Conservation (phyloP, 2,113 vertebrate species). For the Megaleporinus macrocephalus region DNA sequence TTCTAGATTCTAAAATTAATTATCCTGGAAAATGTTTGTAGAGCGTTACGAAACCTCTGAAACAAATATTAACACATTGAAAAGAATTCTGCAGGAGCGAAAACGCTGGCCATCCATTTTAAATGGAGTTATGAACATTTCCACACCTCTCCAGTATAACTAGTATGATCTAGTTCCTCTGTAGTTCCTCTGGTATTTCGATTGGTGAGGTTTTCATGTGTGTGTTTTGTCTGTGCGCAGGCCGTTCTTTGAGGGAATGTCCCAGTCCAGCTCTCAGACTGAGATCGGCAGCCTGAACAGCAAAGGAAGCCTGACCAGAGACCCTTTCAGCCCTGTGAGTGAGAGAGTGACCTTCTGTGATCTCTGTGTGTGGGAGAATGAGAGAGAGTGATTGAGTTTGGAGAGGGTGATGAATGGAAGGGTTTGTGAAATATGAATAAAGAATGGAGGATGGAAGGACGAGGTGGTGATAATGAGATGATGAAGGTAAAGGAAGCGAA, state of each 20-base stretch:
- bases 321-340: slow-evolving; percentile 86
- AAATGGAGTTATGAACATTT: no score
- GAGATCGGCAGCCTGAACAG: slow-evolving; percentile 93
- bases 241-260: slow-evolving; percentile 94
- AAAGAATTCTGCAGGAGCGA: no score
- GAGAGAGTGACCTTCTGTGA: background rate
- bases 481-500: background rate
- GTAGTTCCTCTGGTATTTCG: no score
- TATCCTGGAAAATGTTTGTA: no score
- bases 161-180: no score
- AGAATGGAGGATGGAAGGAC: background rate
- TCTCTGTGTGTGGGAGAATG: background rate
- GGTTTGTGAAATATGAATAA: background rate
- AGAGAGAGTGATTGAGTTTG: background rate
- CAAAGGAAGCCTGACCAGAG: slow-evolving; percentile 86
- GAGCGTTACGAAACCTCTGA: no score
- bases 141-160: no score
- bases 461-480: background rate
- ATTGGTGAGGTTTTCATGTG: background rate
- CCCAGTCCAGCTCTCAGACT: slow-evolving; percentile 93
- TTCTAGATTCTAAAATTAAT: no score
- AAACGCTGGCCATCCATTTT: no score
- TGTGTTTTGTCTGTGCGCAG: slow-evolving; percentile 63
- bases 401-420: background rate
- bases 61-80: no score